Evolutionary conservation across 2,113 vertebrate species (phyloP), one percentile per base, ranked within the genome.

Genomic region (Globicephala melas): DNA sequence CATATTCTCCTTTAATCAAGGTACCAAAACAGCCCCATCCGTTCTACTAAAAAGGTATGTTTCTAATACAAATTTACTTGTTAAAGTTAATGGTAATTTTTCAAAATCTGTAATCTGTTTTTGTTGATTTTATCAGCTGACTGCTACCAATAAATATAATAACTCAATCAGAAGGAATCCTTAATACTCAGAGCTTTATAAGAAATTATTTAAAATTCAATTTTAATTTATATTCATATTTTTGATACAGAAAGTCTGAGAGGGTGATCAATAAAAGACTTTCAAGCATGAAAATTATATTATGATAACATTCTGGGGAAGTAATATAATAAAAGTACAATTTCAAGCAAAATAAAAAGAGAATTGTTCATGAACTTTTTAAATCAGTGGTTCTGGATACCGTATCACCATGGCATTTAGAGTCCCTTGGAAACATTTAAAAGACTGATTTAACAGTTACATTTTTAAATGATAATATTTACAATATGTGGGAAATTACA

Each of bases 401-500:
- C 26, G 0, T 73, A 63, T 83, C 80, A 94, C 67, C 23, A 68
- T 87, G 73, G 38, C 74, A 92, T 91, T 95, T 96, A 94, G 67
- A 86, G 60, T 79, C 74, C 74, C 84, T 92, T 79, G 26, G 93
- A 96, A 97, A 94, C 28, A 87, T 89, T 96, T 97, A 71, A 76
- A 95, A 55, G 15, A 41, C 13, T 94, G 55, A 95, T 60, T 17
- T 44, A 65, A 92, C 44, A 79, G 36, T 63, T 92, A 70, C 3
- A 76, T 84, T 81, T 92, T 95, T 60, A 94, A 97, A 89, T 89
- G 44, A 76, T 79, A 95, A 84, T 95, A 89, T 96, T 95, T 97
- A 89, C 5, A 94, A 86, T 89, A 67, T 82, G 1, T 94, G 74
- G 55, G 53, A 92, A 96, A 94, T 96, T 82, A 79, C 15, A 92